These are phyloP conservation scores for Pentamera pediparva DNA, from an alignment of 53 echinoderm and acorn worm genomes.

Conservation along the genomic window DNA sequence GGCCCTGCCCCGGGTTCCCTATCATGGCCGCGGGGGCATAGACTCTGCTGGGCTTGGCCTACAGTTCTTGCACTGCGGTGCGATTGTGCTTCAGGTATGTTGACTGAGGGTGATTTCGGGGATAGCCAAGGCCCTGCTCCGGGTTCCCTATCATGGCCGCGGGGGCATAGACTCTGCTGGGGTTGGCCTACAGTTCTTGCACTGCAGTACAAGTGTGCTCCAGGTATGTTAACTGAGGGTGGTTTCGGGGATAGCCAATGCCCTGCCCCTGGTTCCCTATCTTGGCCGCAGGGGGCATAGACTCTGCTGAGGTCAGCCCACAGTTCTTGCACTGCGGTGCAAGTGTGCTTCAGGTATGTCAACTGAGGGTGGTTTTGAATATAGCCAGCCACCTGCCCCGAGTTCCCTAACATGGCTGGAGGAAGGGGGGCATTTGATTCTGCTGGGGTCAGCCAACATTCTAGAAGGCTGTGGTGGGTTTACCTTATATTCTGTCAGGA, in stretches of 20 bases:
- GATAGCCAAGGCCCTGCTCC: constrained; percentile 72
- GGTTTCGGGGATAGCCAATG: no score
- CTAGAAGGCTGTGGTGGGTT: no score
- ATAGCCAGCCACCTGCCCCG: constrained; percentile 80
- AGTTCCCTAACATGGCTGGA: constrained; percentile 82
- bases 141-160: constrained; percentile 89
- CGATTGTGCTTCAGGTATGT: constrained; percentile 75
- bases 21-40: constrained; percentile 88
- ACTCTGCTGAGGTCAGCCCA: constrained; percentile 74
- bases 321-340: constrained; percentile 91
- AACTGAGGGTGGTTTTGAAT: constrained; percentile 76
- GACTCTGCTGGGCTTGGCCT: constrained; percentile 81
- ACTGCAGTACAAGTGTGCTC: constrained; percentile 66
- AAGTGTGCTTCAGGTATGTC: constrained; percentile 73
- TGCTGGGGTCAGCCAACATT: constrained; percentile 73
- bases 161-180: constrained; percentile 91
- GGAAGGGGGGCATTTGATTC: constrained; percentile 91
- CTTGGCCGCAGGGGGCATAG: constrained; percentile 86
- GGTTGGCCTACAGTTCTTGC: constrained; percentile 79
- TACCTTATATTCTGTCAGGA: no score
- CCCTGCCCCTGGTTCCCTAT: constrained; percentile 91
- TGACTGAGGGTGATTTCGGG: constrained; percentile 78
- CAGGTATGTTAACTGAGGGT: constrained; percentile 64
- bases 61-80: constrained; percentile 87
- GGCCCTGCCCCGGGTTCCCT: constrained; percentile 76